Conservation (phyloP, 1,140 invertebrate species). For the Myzus persicae region DNA sequence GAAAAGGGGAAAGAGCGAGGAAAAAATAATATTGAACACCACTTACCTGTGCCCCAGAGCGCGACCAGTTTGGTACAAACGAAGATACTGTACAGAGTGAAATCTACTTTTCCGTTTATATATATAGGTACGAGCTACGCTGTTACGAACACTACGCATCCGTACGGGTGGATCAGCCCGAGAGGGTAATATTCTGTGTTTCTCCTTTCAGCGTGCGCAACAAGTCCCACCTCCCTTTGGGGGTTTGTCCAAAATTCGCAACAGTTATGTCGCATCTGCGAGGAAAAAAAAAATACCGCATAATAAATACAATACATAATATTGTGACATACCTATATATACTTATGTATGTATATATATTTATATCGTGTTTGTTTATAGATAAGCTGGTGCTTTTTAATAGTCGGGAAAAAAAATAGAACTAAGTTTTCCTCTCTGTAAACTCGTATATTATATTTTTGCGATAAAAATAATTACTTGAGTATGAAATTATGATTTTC, state of each 20-base stretch:
- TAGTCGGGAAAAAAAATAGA: background rate
- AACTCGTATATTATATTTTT: background rate
- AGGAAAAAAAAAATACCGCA: background rate
- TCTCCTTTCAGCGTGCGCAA: constrained; percentile 47
- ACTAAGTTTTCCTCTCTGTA: background rate
- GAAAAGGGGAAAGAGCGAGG: background rate
- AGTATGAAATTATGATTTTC: background rate
- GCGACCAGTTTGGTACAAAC: constrained; percentile 49
- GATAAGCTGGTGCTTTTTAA: background rate
- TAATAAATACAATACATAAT: background rate
- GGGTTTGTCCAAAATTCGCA: constrained; percentile 8
- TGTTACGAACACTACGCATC: constrained; percentile 32
- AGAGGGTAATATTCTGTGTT: background rate
- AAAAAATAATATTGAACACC: background rate
- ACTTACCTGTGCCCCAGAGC: constrained; percentile 41
- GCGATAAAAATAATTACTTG: background rate
- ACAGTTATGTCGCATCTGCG: background rate
- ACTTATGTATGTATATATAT: background rate
- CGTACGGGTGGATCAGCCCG: constrained; percentile 7
- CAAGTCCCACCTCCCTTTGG: constrained; percentile 43
- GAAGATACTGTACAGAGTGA: constrained; percentile 36
- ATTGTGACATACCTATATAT: too few relatives aligned
- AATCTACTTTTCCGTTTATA: constrained; percentile 15
- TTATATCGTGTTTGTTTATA: background rate
- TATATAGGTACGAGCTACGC: constrained; percentile 22